phyloP scores from a whole-genome alignment of 1,140 invertebrate genomes.

The Dryas iulia region DNA sequence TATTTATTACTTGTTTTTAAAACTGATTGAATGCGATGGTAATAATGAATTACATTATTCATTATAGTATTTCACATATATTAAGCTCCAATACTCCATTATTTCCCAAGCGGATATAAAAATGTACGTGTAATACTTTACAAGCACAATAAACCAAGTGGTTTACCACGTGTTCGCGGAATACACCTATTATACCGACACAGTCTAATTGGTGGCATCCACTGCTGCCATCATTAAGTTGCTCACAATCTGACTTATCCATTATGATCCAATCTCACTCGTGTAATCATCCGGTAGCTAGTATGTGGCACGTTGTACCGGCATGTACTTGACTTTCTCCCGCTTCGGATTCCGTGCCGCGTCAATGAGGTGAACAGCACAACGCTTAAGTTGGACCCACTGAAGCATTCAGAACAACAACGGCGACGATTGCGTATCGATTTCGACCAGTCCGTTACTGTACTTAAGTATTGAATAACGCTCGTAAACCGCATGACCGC shows the following conservation, averaged over 20 bases:
- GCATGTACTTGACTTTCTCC: conserved; percentile 73
- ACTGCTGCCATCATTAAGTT: conserved; percentile 42
- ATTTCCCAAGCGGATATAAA: not conserved
- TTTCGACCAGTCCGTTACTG: conserved; percentile 60
- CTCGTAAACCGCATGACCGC: conserved; percentile 44
- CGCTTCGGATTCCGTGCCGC: conserved; percentile 64
- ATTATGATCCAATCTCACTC: conserved; percentile 66
- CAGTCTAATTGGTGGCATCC: conserved; percentile 51
- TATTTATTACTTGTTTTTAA: no score
- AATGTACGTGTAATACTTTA: not conserved
- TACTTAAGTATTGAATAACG: conserved; percentile 57
- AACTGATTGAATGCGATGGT: not conserved
- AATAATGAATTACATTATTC: no score
- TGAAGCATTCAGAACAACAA: conserved; percentile 55
- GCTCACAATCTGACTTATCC: conserved; percentile 53
- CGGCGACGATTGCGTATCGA: conserved; percentile 54
- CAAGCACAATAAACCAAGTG: not conserved
- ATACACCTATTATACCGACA: conserved; percentile 42
- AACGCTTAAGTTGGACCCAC: conserved; percentile 57
- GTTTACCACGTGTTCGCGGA: conserved; percentile 41
- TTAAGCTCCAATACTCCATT: not conserved
- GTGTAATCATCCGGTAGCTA: conserved; percentile 57
- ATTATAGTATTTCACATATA: no score
- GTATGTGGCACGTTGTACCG: conserved; percentile 62
- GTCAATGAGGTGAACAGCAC: conserved; percentile 67